These are phyloP conservation scores for Odontocolon sp. DNA, from an alignment of 2,888 invertebrate genomes.

Conservation along the genomic window DNA sequence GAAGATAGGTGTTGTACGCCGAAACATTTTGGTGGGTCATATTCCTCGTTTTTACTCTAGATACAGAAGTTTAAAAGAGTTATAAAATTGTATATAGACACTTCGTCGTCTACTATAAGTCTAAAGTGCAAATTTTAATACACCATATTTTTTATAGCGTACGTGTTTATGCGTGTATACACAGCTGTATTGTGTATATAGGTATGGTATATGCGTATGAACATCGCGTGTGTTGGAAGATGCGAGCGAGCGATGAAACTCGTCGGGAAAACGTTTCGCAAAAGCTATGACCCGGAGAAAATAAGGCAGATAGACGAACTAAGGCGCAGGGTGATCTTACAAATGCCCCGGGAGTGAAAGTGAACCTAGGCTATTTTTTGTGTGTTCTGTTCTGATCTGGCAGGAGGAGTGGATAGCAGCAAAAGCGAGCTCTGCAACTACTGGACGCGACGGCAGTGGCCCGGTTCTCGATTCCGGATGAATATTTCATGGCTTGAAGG, in stretches of 20 bases:
- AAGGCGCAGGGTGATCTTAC: slow-evolving; percentile 28
- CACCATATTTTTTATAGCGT: too few species aligned
- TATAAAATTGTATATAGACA: too few species aligned
- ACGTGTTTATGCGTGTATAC: too few species aligned
- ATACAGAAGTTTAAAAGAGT: too few species aligned
- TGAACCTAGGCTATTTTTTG: slow-evolving; percentile 42
- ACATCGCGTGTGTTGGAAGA: background rate
- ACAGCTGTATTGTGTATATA: background rate
- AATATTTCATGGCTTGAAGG: slow-evolving; percentile 58
- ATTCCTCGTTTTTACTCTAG: too few species aligned
- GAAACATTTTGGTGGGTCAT: too few species aligned
- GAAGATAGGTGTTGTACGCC: too few species aligned
- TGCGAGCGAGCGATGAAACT: background rate
- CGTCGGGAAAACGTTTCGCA: slow-evolving; percentile 1
- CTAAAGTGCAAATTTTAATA: too few species aligned
- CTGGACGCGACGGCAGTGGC: slow-evolving; percentile 45
- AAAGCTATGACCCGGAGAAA: slow-evolving; percentile 36
- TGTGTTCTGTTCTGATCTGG: slow-evolving; percentile 6
- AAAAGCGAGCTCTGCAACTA: slow-evolving; percentile 2
- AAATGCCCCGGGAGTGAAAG: slow-evolving; percentile 51
- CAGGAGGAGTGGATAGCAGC: slow-evolving; percentile 4
- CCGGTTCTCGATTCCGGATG: slow-evolving; percentile 66
- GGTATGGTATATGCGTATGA: background rate
- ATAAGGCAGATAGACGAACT: slow-evolving; percentile 12
- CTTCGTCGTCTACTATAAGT: too few species aligned